Conservation (phyloP, 2,113 vertebrate genomes). For the Sialia sialis region DNA sequence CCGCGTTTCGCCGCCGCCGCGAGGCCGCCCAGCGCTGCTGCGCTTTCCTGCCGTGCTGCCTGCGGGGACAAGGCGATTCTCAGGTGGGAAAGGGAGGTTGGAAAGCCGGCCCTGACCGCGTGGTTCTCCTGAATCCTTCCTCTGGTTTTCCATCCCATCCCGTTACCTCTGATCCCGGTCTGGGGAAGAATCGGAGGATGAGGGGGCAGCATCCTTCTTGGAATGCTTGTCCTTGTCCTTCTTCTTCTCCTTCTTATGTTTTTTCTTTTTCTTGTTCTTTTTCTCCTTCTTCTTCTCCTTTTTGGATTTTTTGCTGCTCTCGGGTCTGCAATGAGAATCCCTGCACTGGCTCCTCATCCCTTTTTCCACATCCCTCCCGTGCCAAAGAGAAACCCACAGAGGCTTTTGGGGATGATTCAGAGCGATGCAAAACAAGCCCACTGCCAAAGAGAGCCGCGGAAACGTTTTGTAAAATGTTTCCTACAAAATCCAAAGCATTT, state of each 20-base stretch:
- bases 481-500: not conserved
- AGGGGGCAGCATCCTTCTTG: conserved; percentile 52
- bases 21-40: not conserved
- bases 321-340: conserved; percentile 14
- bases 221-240: conserved; percentile 78
- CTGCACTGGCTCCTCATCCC: not conserved
- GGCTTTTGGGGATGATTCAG: not conserved
- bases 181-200: conserved; percentile 36
- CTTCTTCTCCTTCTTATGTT: conserved; percentile 84
- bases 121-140: not conserved
- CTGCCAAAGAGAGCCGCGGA: not conserved
- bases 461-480: not conserved
- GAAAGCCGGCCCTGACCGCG: fast-evolving
- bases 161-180: conserved; percentile 70
- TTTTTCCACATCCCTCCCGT: not conserved
- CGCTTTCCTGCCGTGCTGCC: conserved; percentile 57
- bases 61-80: not conserved
- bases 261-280: conserved; percentile 80
- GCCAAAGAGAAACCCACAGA: not conserved
- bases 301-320: conserved; percentile 77
- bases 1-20: conserved; percentile 45
- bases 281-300: conserved; percentile 84
- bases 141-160: fast-evolving
- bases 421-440: not conserved
- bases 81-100: not conserved